Evolutionary conservation across 2,888 invertebrate genomes (phyloP).

Genomic region (Dryococelus australis): DNA sequence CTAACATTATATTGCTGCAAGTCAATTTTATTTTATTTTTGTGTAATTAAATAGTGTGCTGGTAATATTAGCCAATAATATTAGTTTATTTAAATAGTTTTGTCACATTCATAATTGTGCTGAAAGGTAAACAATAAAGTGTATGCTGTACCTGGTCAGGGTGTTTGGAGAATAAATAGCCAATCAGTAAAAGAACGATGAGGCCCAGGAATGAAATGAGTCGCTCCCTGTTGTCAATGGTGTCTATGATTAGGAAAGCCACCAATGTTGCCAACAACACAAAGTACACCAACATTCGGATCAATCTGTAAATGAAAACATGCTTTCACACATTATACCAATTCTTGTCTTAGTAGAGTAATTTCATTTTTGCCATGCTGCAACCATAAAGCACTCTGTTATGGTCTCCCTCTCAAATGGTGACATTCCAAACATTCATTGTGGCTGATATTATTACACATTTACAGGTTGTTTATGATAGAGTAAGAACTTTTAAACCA

Average conservation of each 20-base stretch:
- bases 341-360: neutral
- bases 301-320: conserved; percentile 57
- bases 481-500: too few species aligned
- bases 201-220: conserved; percentile 76
- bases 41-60: too few species aligned
- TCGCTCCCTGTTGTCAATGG: conserved; percentile 64
- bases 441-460: too few species aligned
- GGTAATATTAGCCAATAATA: too few species aligned
- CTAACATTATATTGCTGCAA: too few species aligned
- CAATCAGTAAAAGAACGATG: conserved; percentile 66
- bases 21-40: too few species aligned
- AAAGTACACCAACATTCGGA: conserved; percentile 56
- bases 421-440: too few species aligned
- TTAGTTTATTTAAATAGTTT: neutral
- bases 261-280: conserved; percentile 62
- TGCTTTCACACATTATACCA: conserved; percentile 24
- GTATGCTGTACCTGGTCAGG: conserved; percentile 59
- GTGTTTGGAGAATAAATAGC: conserved; percentile 70
- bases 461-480: too few species aligned
- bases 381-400: too few species aligned
- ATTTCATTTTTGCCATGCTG: too few species aligned
- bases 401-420: too few species aligned
- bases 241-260: conserved; percentile 71
- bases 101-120: too few species aligned
- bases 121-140: neutral